These are phyloP conservation scores for Coptotermes formosanus DNA, from an alignment of 1,140 invertebrate genomes.

Conservation along the genomic window DNA sequence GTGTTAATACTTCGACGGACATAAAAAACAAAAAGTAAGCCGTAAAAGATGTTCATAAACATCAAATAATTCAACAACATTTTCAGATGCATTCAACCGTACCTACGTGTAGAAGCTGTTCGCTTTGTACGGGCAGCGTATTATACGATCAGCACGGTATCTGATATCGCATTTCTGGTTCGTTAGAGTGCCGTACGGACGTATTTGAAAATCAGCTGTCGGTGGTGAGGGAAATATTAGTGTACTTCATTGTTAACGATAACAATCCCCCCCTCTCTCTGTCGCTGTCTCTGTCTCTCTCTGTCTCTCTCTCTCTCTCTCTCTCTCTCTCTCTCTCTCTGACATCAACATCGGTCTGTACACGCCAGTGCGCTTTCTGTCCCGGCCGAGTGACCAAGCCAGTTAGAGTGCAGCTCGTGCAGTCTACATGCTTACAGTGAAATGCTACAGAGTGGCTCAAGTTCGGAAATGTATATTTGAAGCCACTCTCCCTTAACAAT, in stretches of 20 bases:
- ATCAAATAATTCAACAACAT: not conserved
- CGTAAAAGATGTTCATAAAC: not conserved
- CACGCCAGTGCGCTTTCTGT: not conserved
- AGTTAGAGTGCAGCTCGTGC: not conserved
- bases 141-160: not conserved
- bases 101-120: not conserved
- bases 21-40: too few species aligned
- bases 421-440: not conserved
- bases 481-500: too few species aligned
- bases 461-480: too few species aligned
- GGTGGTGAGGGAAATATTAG: not conserved
- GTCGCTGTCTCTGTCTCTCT: too few species aligned
- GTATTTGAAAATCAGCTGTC: constrained; percentile 1
- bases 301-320: too few species aligned
- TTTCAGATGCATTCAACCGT: not conserved
- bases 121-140: not conserved
- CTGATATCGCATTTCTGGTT: constrained; percentile 4
- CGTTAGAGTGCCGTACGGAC: not conserved
- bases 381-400: not conserved
- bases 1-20: too few species aligned
- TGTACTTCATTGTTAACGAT: not conserved
- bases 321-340: not conserved
- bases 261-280: not conserved
- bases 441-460: not conserved
- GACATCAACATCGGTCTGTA: not conserved